Conservation (phyloP, 2,797 vertebrate genomes). For the Platyrinchus mystaceus region DNA sequence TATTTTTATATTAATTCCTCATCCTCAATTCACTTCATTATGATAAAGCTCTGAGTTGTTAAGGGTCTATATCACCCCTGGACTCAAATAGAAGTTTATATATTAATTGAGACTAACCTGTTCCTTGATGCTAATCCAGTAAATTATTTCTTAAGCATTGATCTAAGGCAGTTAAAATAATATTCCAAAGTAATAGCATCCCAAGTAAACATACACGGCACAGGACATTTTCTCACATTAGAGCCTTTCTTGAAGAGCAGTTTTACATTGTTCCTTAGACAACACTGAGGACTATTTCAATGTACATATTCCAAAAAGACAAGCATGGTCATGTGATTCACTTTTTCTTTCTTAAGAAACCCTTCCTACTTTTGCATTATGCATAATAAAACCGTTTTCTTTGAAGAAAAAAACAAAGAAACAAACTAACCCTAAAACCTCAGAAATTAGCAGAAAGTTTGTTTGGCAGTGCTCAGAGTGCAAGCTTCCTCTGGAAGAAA, state of each 20-base stretch:
- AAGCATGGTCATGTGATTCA: background rate
- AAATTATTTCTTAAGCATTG: background rate
- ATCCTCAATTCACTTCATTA: background rate
- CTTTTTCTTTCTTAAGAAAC: background rate
- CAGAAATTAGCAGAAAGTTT: background rate
- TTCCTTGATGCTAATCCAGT: background rate
- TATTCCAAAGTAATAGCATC: background rate
- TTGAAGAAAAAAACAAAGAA: background rate
- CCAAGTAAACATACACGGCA: background rate
- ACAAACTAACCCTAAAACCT: background rate
- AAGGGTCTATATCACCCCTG: background rate
- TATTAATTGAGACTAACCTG: background rate
- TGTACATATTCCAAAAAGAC: background rate
- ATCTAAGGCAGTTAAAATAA: background rate
- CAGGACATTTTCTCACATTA: background rate
- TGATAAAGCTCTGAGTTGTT: background rate
- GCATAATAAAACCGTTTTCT: rapidly evolving
- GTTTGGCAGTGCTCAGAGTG: background rate
- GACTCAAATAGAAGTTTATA: background rate
- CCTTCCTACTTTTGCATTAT: background rate
- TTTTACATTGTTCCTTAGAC: background rate
- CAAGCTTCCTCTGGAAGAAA: background rate
- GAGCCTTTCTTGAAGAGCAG: background rate
- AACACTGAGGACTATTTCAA: background rate
- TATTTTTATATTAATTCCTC: background rate